A percentile compares a stretch with the other conserved stretches of the same genome.
phyloP scores from a whole-genome alignment of 2,797 vertebrate species.

The Alcedo quadribrachys region DNA sequence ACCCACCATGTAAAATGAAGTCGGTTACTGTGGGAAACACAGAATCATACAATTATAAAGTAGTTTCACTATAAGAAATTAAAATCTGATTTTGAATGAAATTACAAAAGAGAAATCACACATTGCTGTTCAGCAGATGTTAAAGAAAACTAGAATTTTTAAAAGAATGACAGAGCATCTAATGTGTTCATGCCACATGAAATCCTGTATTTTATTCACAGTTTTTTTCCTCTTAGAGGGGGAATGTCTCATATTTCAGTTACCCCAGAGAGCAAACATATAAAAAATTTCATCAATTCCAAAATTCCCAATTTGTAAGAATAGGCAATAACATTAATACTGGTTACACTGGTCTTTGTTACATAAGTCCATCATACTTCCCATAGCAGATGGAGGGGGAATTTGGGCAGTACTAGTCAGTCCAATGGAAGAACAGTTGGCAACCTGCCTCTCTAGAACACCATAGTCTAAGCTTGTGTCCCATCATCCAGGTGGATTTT shows the following conservation, averaged over 20 bases:
- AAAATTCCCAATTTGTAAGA: not conserved
- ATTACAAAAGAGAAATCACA: not conserved
- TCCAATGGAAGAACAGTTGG: not conserved
- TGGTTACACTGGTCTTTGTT: not conserved
- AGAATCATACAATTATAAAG: not conserved
- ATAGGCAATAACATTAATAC: not conserved
- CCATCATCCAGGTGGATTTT: not conserved
- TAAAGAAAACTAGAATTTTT: not conserved
- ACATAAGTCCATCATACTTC: not conserved
- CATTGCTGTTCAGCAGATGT: not conserved
- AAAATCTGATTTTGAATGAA: not conserved
- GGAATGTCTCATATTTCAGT: not conserved
- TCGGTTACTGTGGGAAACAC: not conserved
- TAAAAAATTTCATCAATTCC: not conserved
- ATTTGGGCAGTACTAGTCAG: not conserved
- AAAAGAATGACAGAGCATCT: not conserved
- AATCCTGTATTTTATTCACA: not conserved
- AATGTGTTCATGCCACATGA: not conserved
- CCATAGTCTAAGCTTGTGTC: not conserved
- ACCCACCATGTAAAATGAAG: not conserved
- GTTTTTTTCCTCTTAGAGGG: not conserved
- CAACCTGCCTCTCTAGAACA: not conserved
- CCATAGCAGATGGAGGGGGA: not conserved
- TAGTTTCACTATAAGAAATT: not conserved
- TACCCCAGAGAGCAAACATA: not conserved